Base-by-base conservation (phyloP, 2,888 invertebrate species). In the Notodonta ziczac region DNA sequence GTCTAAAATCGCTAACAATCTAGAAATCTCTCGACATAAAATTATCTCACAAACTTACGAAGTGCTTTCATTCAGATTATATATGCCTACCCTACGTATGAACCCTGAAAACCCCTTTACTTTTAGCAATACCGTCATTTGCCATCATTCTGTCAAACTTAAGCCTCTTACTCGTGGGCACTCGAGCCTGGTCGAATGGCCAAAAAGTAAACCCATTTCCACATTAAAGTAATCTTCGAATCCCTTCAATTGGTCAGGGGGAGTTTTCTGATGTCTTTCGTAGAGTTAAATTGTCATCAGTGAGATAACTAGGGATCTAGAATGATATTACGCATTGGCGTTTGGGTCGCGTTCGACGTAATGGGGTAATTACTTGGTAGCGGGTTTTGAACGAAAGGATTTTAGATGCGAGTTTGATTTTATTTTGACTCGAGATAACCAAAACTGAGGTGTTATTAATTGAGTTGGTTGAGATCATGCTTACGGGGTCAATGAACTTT, bases 251-350 rank as follows among this genome's bases (percentile, higher is more conserved):
- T 54, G 54, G 54, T 32, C 54, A 39, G 9, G 7, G 35, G 53
- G 39, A 39, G 54, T 5, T 54, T 39, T 39, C 54, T 13, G 14
- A 54, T 6, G 54, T 14, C 54, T 24, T n/a, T 39, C 13, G 35
- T 54, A 14, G 14, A 54, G 39, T 35, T 35, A 54, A 54, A 39
- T 14, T 54, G 39, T 39, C 54, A 54, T 54, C 54, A 54, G 9
- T 13, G 54, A 35, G 14, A 54, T 54, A 54, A 39, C 39, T 39
- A n/a, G 35, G 14, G 54, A 3, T 54, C 14, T 14, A 13, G 14
- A 54, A 54, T 39, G 39, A 14, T 39, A 54, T 54, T 39, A 39
- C 35, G 39, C n/a, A 54, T n/a, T 54, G 8, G 7, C 2, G 54
- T 54, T 39, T 35, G 50, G 52, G 32, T 52, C 24, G 16, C 13